Evolutionary conservation across 2,797 vertebrate species (phyloP), one percentile per base, ranked within the genome.

Genomic region (Schizothorax lantsangensis): DNA sequence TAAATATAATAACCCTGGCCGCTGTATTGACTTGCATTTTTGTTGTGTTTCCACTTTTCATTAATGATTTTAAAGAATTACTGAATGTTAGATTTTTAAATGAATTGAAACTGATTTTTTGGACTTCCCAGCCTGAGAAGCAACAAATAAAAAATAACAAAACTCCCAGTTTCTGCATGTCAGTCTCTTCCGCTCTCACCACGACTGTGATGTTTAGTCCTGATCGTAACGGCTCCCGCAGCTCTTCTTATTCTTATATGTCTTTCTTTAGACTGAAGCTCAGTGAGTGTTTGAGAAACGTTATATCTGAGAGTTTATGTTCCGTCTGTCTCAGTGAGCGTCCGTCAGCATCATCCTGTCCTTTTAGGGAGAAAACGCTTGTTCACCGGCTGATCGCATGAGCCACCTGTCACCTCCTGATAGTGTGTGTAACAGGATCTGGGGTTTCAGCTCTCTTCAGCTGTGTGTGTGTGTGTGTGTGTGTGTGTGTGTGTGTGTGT

Each of bases 371-470:
- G 72, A 74, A 47, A 74, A 30, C 45, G 14, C 47, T 54, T 43
- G 69, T 72, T 72, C 69, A 43, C 9, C 23, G 6, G 23, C 69
- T 72, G 69, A 72, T 45, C 6, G 30, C 49, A 36, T 57, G 26
- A 59, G 54, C 54, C 3, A 9, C 54, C 54, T 59, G 80, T 82
- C 66, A 82, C 47, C 1, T 82, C 12, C 2, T 36, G 43, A 57
- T 30, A 38, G 77, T 80, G 78, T 88, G 84, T 86, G 74, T 83
- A 59, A 45, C 74, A 15, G 57, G 74, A 83, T 38, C 80, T 83
- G 52, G 43, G 40, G 71, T 85, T 82, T 81, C 68, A 71, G 38
- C 59, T 64, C 38, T 75, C 62, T 40, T 81, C 68, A 75, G 75
- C 38, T 84, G 66, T 68, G 66, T 30, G 33, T 81, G 12, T 49